Evolutionary conservation across 2,888 invertebrate species (phyloP).

Genomic region (Oconnorella tubifera): DNA sequence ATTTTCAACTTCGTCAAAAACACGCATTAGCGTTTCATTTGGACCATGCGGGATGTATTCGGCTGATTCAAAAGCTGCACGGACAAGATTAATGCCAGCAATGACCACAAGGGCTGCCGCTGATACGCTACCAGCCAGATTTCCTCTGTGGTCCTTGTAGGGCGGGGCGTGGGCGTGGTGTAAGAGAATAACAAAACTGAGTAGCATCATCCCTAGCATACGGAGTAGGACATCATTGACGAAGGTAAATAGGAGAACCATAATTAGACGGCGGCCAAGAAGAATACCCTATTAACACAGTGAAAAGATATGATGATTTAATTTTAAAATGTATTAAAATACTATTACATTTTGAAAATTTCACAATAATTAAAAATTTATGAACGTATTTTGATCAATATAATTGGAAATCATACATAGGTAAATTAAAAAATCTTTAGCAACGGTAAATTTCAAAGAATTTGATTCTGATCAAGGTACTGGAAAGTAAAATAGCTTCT

Average conservation of each 20-base stretch:
- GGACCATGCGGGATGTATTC: constrained; percentile 37
- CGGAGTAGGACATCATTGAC: constrained; percentile 35
- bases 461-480: no score
- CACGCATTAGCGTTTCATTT: constrained; percentile 32
- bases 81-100: constrained; percentile 34
- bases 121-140: constrained; percentile 35
- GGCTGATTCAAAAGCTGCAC: constrained; percentile 36
- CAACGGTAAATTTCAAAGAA: no score
- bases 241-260: constrained; percentile 35
- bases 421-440: no score
- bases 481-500: no score
- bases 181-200: constrained; percentile 34
- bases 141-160: constrained; percentile 34
- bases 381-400: no score
- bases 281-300: constrained; percentile 23
- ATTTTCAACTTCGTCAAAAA: constrained; percentile 35
- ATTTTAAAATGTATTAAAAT: not conserved
- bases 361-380: no score
- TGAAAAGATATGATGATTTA: not conserved
- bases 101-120: constrained; percentile 34
- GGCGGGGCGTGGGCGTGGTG: constrained; percentile 36
- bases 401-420: no score
- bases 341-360: no score
- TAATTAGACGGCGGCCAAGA: constrained; percentile 31
- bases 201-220: constrained; percentile 36